These are phyloP conservation scores for Mastomys natalensis DNA, from an alignment of 2,113 vertebrate species.

Conservation along the genomic window DNA sequence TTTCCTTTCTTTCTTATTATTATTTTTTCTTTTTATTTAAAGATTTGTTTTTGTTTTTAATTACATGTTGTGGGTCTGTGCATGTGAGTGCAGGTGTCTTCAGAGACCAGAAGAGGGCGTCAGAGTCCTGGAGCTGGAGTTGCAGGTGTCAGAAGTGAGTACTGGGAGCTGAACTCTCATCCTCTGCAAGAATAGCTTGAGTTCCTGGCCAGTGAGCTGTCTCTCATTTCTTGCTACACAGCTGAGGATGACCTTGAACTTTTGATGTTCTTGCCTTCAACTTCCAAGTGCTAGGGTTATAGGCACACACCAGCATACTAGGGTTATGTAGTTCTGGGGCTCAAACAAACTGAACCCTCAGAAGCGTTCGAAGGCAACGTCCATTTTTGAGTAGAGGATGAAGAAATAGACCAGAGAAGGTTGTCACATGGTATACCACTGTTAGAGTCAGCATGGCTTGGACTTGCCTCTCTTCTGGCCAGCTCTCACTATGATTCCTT, in stretches of 20 bases:
- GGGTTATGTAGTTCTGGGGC: not conserved
- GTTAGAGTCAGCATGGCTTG: not conserved
- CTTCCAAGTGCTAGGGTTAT: not conserved
- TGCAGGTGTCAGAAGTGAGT: not conserved
- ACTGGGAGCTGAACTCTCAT: not conserved
- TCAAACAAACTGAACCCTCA: not conserved
- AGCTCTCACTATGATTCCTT: conserved; percentile 31
- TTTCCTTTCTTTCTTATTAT: not conserved
- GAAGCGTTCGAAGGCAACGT: not conserved
- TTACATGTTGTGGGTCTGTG: not conserved
- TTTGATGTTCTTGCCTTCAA: not conserved
- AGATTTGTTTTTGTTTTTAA: not conserved
- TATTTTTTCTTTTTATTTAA: not conserved
- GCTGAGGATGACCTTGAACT: not conserved
- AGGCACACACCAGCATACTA: not conserved
- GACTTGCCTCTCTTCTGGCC: not conserved
- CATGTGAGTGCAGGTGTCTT: not conserved
- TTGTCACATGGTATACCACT: not conserved
- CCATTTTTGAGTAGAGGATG: not conserved
- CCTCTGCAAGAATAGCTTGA: not conserved
- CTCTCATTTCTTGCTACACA: not conserved
- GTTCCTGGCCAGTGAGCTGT: not conserved
- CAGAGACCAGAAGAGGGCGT: not conserved
- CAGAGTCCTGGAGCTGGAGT: not conserved
- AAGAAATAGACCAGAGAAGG: not conserved